These are phyloP conservation scores for Anabas testudineus DNA, from an alignment of 2,797 vertebrate genomes.

Conservation along the genomic window DNA sequence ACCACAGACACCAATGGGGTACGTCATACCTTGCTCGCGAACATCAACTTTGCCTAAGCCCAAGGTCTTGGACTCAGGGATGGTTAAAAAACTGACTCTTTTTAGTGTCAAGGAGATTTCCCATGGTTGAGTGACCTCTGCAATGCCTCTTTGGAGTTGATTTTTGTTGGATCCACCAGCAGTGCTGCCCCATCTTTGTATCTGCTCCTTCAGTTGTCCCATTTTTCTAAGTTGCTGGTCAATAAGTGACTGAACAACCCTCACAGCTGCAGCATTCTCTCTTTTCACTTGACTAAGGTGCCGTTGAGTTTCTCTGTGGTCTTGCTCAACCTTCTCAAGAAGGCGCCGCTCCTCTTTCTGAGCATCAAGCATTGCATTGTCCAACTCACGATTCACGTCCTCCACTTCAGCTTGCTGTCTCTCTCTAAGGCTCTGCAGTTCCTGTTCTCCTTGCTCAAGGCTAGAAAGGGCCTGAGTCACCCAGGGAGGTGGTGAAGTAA, in stretches of 20 bases:
- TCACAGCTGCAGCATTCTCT: conserved; percentile 78
- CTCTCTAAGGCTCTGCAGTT: conserved; percentile 76
- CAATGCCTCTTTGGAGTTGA: conserved; percentile 75
- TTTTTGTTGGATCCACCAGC: conserved; percentile 73
- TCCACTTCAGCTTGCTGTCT: conserved; percentile 79
- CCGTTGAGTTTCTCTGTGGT: conserved; percentile 75
- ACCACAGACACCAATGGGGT: conserved; percentile 83
- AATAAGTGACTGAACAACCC: conserved; percentile 77
- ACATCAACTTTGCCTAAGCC: conserved; percentile 77
- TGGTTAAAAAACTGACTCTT: conserved; percentile 73
- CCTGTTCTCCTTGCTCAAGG: conserved; percentile 75
- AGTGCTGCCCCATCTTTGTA: conserved; percentile 77
- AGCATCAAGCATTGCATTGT: conserved; percentile 74
- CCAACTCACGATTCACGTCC: conserved; percentile 76
- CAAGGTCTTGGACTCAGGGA: conserved; percentile 51
- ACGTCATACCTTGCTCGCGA: conserved; percentile 77
- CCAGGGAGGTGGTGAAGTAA: conserved; percentile 72
- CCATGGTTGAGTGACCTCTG: conserved; percentile 82
- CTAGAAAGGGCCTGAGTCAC: conserved; percentile 78
- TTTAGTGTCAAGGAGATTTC: conserved; percentile 84
- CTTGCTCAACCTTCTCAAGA: conserved; percentile 78
- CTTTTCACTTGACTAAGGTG: conserved; percentile 80
- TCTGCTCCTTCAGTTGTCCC: conserved; percentile 78
- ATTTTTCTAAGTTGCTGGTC: conserved; percentile 81
- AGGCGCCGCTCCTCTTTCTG: conserved; percentile 80